Conservation (phyloP, 2,113 vertebrate genomes). For the Scomber japonicus region DNA sequence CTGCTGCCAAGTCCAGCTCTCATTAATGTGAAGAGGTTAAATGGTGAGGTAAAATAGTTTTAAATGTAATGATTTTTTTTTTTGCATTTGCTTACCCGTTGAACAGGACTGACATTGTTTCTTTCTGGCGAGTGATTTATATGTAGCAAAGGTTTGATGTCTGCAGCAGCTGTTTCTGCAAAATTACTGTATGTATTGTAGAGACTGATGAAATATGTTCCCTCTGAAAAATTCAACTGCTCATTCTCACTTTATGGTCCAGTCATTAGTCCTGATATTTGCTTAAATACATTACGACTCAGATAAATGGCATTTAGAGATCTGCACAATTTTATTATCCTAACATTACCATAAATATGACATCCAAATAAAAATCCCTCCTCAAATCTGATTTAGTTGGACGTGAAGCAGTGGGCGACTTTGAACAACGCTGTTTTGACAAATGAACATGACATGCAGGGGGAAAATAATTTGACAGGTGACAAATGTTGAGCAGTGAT, state of each 20-base stretch:
- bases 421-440: conserved; percentile 84
- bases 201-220: conserved; percentile 51
- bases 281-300: conserved; percentile 62
- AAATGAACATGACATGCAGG: conserved; percentile 87
- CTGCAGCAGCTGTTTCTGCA: conserved; percentile 65
- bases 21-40: conserved; percentile 70
- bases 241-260: conserved; percentile 55
- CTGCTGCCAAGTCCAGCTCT: conserved; percentile 63
- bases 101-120: conserved; percentile 53
- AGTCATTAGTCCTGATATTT: conserved; percentile 66
- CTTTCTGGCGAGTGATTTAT: conserved; percentile 42
- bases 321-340: conserved; percentile 78
- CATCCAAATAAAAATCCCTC: conserved; percentile 78
- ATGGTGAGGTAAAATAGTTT: conserved; percentile 65
- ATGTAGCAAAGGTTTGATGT: conserved; percentile 30
- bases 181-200: conserved; percentile 16
- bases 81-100: conserved; percentile 22
- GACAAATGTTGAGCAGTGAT: conserved; percentile 89
- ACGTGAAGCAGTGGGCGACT: conserved; percentile 77
- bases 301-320: conserved; percentile 77
- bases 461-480: conserved; percentile 90
- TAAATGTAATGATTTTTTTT: conserved; percentile 52
- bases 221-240: conserved; percentile 52
- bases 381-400: conserved; percentile 83
- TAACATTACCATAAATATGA: conserved; percentile 82